Base-by-base conservation (phyloP, 1,140 invertebrate genomes). In the Drosophila ogumai region DNA sequence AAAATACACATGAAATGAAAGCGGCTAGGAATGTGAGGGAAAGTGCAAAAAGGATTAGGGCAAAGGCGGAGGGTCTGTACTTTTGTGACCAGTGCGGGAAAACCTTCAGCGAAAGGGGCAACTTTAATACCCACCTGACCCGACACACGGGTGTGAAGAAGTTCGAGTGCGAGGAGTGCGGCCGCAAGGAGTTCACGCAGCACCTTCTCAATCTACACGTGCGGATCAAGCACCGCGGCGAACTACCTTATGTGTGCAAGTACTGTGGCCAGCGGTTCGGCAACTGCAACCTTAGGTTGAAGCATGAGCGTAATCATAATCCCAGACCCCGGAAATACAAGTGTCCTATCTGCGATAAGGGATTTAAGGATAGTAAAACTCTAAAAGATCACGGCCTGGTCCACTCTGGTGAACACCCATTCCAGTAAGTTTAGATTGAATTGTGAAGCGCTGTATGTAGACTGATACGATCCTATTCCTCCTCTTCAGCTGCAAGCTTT, bases 31-130 rank as follows among this genome's bases (percentile, higher is more conserved):
- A 7, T 3, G 22, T 40, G 3, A 17, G 6, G 22, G n/a, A 31
- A 12, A 68, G 38, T 13, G 38, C 6, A 7, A 32, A 9, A 28
- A 32, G 49, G 47, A 36, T 32, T 2, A 9, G 12, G 1, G 28
- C 43, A 7, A 56, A 17, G 13, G 15, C 41, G 13, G 10, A 49
- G 19, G 55, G 47, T 2, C 36, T 10, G 0, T 76, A 44, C 12
- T 65, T 72, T 46, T 84, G 81, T 34, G 71, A 76, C 28, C 72
- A 84, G n/a, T 79, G 81, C 31, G 76, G 76, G 1, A 75, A 75
- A 22, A 31, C 36, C 31, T 84, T 84, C 28, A 80, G 50, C 17
- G 71, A 84, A 2, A 72, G 43, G 13, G 54, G 76, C 34, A 84
- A 84, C 15, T 71, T 84, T 3, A 84, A 79, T 36, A 46, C 65